Percentiles rank a stretch among this genome's conserved stretches.
These are phyloP conservation scores for Tragopan temminckii DNA, from an alignment of 2,797 vertebrate genomes.

Conservation along the genomic window DNA sequence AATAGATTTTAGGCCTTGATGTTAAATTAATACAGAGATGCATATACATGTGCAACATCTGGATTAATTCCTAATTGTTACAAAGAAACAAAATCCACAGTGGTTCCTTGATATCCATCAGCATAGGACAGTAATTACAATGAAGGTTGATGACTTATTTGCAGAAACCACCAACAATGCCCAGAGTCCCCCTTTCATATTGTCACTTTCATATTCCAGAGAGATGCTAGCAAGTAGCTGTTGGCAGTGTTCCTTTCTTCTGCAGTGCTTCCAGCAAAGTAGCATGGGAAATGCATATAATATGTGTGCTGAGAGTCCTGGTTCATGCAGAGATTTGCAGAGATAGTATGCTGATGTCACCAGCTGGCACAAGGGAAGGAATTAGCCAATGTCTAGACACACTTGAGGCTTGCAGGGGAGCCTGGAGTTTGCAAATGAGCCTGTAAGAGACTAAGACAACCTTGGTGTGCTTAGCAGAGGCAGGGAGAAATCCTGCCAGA, in stretches of 20 bases:
- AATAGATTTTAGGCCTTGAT: neutral
- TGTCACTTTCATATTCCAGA: neutral
- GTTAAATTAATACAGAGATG: neutral
- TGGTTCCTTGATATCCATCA: neutral
- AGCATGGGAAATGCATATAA: neutral
- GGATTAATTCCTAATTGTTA: neutral
- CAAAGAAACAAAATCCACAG: neutral
- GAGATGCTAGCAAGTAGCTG: neutral
- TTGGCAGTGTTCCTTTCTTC: neutral
- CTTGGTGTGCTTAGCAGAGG: neutral
- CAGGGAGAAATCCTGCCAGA: neutral
- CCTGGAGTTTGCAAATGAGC: conserved; percentile 21
- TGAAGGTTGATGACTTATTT: neutral
- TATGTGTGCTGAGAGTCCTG: neutral
- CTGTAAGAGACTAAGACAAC: neutral
- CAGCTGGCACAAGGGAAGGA: conserved; percentile 17
- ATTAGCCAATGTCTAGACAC: conserved; percentile 59
- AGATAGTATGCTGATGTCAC: conserved; percentile 40
- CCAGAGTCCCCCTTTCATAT: neutral
- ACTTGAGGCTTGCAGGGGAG: conserved; percentile 2
- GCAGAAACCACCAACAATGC: neutral
- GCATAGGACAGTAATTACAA: neutral
- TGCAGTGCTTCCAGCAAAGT: neutral
- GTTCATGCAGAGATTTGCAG: neutral
- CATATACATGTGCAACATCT: neutral